Evolutionary conservation across 2,797 vertebrate genomes (phyloP).

Genomic region (Gouania willdenowi): DNA sequence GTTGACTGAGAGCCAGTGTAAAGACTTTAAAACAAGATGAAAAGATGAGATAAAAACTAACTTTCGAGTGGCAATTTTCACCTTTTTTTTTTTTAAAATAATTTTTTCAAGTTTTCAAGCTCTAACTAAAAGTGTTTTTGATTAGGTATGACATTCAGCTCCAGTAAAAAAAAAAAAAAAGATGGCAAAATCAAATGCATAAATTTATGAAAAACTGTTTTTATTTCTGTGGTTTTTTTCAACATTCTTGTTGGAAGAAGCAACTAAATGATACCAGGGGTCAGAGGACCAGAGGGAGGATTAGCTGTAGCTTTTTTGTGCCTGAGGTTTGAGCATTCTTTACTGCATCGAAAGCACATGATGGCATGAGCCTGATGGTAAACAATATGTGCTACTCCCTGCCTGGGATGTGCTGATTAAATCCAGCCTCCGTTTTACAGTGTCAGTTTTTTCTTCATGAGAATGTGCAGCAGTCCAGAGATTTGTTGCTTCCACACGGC

Average conservation of each 20-base stretch:
- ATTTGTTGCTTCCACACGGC: neutral
- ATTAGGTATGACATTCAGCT: too few species aligned
- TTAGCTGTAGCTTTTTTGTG: conserved; percentile 1
- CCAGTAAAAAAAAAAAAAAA: too few species aligned
- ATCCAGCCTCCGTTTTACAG: neutral
- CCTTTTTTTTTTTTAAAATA: too few species aligned
- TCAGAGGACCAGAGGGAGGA: neutral
- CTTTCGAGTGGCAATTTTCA: too few species aligned
- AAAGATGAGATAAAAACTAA: too few species aligned
- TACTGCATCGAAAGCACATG: conserved; percentile 45
- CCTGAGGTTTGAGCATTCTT: conserved; percentile 12
- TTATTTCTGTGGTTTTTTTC: too few species aligned
- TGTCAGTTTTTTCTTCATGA: neutral
- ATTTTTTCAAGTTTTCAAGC: too few species aligned
- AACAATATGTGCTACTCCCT: conserved; percentile 31
- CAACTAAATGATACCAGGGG: conserved; percentile 2
- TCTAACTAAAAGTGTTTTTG: too few species aligned
- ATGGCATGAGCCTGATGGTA: conserved; percentile 21
- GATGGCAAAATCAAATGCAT: too few species aligned
- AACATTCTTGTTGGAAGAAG: conserved; percentile 13
- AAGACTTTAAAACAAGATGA: too few species aligned
- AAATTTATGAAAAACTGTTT: too few species aligned
- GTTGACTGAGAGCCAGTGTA: too few species aligned
- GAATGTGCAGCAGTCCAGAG: neutral
- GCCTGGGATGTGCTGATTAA: conserved; percentile 3